Percentiles rank a stretch among this genome's conserved stretches.
Conservation (phyloP, 2,797 vertebrate genomes). For the Hoplostethus mediterraneus region DNA sequence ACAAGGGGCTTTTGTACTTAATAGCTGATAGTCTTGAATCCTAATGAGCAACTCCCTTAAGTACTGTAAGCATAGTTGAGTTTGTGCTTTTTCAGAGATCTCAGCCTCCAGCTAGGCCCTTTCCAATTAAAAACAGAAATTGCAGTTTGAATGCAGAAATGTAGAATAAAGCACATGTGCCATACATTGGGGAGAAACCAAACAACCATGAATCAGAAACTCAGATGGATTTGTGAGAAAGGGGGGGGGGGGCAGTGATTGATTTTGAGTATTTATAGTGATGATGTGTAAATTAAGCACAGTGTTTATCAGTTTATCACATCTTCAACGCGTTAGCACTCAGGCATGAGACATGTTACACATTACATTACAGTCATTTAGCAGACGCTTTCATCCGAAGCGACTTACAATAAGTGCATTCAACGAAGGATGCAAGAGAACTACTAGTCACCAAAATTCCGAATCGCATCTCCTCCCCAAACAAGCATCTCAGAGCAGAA, state of each 20-base stretch:
- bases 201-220: conserved; percentile 1
- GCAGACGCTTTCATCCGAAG: no score
- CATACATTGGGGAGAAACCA: neutral
- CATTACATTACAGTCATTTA: neutral
- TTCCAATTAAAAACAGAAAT: conserved; percentile 20
- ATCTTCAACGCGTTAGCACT: conserved; percentile 11
- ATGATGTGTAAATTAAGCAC: neutral
- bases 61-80: conserved; percentile 11
- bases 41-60: conserved; percentile 29
- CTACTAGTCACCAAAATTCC: no score
- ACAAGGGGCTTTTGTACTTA: conserved; percentile 50
- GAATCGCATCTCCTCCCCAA: no score
- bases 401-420: no score
- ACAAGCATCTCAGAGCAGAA: no score
- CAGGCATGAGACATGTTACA: conserved; percentile 27
- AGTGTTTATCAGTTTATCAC: neutral
- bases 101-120: neutral
- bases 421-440: no score
- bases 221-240: neutral
- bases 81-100: conserved; percentile 24
- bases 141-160: conserved; percentile 4
- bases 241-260: neutral
- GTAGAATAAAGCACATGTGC: neutral
- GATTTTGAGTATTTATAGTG: no score
- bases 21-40: conserved; percentile 38